Evolutionary conservation across 2,797 vertebrate genomes (phyloP).

Genomic region (Danio albolineatus): DNA sequence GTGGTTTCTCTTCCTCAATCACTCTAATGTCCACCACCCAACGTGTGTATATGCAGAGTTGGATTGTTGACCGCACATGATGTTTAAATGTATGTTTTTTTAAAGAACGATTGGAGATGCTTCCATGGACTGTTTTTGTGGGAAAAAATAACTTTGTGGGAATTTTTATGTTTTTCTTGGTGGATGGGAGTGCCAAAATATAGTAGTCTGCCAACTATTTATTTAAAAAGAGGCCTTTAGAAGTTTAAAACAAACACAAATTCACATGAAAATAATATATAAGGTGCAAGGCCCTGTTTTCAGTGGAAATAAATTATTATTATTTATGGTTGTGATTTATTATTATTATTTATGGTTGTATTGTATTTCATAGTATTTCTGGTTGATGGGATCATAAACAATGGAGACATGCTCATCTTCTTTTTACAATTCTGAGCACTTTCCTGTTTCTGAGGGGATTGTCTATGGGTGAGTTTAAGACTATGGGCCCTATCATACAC

Average conservation of each 20-base stretch:
- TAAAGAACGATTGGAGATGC: neutral
- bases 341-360: no score
- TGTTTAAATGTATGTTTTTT: conserved; percentile 25
- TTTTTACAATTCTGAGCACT: no score
- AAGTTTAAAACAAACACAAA: neutral
- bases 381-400: no score
- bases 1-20: conserved; percentile 48
- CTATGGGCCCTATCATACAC: no score
- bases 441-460: no score
- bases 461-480: no score
- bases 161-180: neutral
- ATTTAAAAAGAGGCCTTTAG: neutral
- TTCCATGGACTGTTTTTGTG: neutral
- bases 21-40: conserved; percentile 44
- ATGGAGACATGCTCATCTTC: no score
- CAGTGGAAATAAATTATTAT: no score
- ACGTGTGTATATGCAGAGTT: conserved; percentile 21
- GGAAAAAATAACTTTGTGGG: neutral
- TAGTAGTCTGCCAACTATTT: neutral
- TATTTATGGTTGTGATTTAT: no score
- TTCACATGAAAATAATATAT: neutral
- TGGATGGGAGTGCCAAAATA: neutral
- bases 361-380: no score
- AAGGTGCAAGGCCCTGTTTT: no score
- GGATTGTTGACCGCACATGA: conserved; percentile 3